Evolutionary conservation across 2,888 invertebrate species (phyloP).

Genomic region (Synanthedon tipuliformis): DNA sequence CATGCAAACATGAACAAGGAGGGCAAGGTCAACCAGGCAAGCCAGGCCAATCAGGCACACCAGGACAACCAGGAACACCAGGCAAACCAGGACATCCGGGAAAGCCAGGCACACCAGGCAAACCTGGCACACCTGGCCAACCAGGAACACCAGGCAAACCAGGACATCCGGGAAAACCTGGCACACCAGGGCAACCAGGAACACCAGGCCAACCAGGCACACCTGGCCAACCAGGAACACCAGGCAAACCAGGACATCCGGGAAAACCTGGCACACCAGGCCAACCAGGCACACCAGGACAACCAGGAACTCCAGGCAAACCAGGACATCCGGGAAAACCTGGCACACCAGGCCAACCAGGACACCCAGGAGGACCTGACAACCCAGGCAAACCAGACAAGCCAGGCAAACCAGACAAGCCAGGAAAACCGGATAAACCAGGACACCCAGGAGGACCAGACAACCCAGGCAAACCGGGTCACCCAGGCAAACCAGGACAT

Average conservation of each 20-base stretch:
- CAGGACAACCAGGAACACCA: background rate
- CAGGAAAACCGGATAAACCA: background rate
- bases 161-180: background rate
- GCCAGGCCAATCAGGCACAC: too few species aligned
- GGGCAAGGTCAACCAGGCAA: background rate
- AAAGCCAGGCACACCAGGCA: too few species aligned
- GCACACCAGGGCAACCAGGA: background rate
- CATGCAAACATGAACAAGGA: background rate
- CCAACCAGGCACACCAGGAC: background rate
- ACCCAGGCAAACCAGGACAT: background rate
- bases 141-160: background rate
- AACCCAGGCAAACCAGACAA: background rate
- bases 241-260: too few species aligned
- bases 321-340: background rate
- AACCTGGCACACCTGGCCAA: too few species aligned
- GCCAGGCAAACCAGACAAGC: background rate
- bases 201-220: background rate
- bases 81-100: background rate
- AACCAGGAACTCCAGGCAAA: background rate
- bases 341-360: background rate
- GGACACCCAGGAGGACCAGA: background rate
- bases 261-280: background rate
- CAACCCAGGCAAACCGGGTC: too few species aligned
- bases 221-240: too few species aligned
- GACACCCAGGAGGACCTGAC: background rate